phyloP scores from a whole-genome alignment of 2,888 invertebrate genomes.

The Gandaritis pyraliata region DNA sequence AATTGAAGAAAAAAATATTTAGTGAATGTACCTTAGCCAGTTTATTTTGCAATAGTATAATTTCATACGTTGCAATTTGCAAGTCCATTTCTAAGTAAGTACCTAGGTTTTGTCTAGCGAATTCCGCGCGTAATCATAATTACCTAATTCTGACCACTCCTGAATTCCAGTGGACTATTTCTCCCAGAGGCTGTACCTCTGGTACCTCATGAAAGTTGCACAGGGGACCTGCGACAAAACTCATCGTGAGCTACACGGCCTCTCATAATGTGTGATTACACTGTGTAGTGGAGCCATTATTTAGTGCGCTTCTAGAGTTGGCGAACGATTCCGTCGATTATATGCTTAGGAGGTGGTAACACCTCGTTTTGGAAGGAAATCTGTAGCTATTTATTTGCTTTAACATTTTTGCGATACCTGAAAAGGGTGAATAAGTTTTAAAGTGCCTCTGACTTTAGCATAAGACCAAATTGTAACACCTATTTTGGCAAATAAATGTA shows the following conservation, averaged over 20 bases:
- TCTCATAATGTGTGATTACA: conserved; percentile 68
- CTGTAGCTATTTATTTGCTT: background rate
- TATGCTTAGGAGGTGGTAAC: conserved; percentile 53
- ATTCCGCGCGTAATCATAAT: background rate
- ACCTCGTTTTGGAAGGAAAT: conserved; percentile 35
- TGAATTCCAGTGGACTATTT: background rate
- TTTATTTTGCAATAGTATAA: no score
- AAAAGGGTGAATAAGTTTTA: no score
- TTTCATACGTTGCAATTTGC: no score
- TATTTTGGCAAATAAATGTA: no score
- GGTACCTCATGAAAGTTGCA: conserved; percentile 37
- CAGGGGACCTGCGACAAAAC: conserved; percentile 45
- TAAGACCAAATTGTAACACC: no score
- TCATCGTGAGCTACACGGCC: conserved; percentile 48
- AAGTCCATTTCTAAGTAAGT: no score
- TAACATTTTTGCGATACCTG: no score
- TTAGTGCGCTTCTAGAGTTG: conserved; percentile 52
- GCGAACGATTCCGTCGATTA: conserved; percentile 50
- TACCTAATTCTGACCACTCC: background rate
- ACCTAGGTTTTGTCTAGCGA: background rate
- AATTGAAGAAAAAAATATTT: no score
- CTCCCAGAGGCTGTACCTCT: background rate
- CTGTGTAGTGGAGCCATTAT: conserved; percentile 65
- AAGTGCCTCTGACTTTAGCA: no score
- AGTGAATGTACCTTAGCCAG: no score